Evolutionary conservation across 1,140 invertebrate genomes (phyloP).

Genomic region (Chlorops oryzae): DNA sequence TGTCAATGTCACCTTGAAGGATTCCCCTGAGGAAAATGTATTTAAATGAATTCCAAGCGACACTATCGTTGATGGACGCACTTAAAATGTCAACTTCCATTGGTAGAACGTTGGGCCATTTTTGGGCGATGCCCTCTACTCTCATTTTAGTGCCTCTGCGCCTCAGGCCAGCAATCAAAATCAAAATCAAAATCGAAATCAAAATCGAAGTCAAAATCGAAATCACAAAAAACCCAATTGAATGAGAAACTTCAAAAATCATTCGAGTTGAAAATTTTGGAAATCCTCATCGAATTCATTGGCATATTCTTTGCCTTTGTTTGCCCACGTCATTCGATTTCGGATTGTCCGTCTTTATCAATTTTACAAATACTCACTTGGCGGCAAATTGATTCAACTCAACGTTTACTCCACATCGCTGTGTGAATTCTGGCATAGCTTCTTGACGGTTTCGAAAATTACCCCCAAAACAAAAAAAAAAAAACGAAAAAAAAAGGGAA

Average conservation of each 20-base stretch:
- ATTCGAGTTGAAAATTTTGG: conserved; percentile 9
- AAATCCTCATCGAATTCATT: not conserved
- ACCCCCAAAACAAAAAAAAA: not conserved
- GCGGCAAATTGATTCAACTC: conserved; percentile 7
- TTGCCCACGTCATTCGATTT: not conserved
- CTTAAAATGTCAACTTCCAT: conserved; percentile 47
- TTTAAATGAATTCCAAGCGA: conserved; percentile 45
- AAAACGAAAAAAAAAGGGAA: not conserved
- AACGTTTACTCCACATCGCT: too few relatives aligned
- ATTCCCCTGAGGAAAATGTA: conserved; percentile 39
- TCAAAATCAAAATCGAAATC: conserved; percentile 2
- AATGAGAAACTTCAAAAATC: conserved; percentile 10
- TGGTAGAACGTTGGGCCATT: too few relatives aligned
- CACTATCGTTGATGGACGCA: conserved; percentile 43
- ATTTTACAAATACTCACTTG: not conserved
- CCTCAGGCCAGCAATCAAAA: not conserved
- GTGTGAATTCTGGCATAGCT: too few relatives aligned
- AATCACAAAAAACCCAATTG: conserved; percentile 8
- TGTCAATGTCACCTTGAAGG: not conserved
- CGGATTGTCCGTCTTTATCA: not conserved
- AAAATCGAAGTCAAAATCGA: conserved; percentile 8
- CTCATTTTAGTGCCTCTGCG: conserved; percentile 11
- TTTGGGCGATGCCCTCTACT: conserved; percentile 20
- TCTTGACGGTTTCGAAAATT: too few relatives aligned
- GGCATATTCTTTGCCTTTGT: not conserved